A percentile compares a stretch with the other conserved stretches of the same genome.
Conservation (phyloP, 2,113 vertebrate genomes). For the Junco hyemalis region DNA sequence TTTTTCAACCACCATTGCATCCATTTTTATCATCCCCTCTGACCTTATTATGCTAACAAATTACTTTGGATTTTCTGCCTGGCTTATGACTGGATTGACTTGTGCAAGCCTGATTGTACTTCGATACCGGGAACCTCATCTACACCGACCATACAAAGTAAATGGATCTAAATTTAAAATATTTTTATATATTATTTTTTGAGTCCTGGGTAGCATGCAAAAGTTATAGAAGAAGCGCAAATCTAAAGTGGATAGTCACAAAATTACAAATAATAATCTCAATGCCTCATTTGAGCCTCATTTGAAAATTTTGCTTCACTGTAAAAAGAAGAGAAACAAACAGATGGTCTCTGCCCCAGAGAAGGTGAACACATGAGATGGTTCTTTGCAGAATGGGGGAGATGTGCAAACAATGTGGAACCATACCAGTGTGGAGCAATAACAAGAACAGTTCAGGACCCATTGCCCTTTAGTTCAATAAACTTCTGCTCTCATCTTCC, state of each 20-base stretch:
- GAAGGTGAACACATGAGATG: neutral
- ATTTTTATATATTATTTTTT: neutral
- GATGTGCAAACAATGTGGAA: neutral
- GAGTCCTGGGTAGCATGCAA: neutral
- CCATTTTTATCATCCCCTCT: slow-evolving; percentile 72
- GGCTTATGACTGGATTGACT: slow-evolving; percentile 69
- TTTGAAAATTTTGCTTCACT: neutral
- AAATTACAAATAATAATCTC: neutral
- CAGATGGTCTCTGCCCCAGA: neutral
- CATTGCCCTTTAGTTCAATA: neutral
- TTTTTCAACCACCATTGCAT: slow-evolving; percentile 66
- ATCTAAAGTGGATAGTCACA: neutral
- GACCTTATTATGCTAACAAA: slow-evolving; percentile 72
- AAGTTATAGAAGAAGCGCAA: neutral
- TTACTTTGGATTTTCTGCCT: slow-evolving; percentile 68
- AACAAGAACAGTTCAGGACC: neutral
- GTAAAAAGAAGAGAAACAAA: neutral
- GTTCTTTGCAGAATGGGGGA: neutral
- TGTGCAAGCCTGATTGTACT: slow-evolving; percentile 70
- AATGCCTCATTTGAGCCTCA: neutral
- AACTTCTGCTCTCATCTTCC: neutral
- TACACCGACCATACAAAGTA: slow-evolving; percentile 73
- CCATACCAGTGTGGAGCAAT: neutral
- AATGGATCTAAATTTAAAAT: neutral
- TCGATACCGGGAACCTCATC: slow-evolving; percentile 68